Evolutionary conservation across 2,888 invertebrate species (phyloP).

Genomic region (Chrysolina americana): DNA sequence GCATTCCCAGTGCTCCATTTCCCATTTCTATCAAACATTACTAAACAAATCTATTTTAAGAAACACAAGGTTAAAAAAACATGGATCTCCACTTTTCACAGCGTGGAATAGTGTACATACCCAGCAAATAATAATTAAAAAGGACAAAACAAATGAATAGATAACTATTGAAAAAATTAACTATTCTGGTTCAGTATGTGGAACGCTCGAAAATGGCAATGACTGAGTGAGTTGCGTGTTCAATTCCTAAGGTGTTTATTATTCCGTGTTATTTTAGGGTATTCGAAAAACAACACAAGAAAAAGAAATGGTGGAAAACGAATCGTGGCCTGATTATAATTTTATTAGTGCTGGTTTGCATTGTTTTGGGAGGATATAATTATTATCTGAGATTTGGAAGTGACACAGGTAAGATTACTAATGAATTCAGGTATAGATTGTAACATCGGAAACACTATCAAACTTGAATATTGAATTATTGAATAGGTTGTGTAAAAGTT

Average conservation of each 20-base stretch:
- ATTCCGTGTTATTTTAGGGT: constrained; percentile 22
- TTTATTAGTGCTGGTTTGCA: constrained; percentile 17
- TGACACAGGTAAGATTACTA: constrained; percentile 6
- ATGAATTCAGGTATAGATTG: too few species aligned
- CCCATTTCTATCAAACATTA: constrained; percentile 8
- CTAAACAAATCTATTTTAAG: constrained; percentile 27
- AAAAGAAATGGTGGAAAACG: constrained; percentile 23
- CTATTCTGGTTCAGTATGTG: constrained; percentile 1
- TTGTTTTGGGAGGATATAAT: constrained; percentile 8
- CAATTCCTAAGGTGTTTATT: background rate
- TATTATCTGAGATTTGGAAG: constrained; percentile 4
- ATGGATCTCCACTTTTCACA: constrained; percentile 16
- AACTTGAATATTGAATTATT: too few species aligned
- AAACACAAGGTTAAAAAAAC: constrained; percentile 27
- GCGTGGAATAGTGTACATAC: constrained; percentile 10
- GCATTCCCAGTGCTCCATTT: constrained; percentile 15
- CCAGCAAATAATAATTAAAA: constrained; percentile 22
- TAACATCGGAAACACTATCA: too few species aligned
- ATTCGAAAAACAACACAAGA: constrained; percentile 15
- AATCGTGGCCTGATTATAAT: constrained; percentile 26
- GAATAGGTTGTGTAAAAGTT: too few species aligned
- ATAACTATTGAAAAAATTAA: constrained; percentile 16
- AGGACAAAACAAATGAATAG: constrained; percentile 26
- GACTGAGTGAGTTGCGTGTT: constrained; percentile 27
- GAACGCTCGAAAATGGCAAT: constrained; percentile 23